phyloP scores from a whole-genome alignment of 2,113 vertebrate genomes.

The Oreotrochilus melanogaster region DNA sequence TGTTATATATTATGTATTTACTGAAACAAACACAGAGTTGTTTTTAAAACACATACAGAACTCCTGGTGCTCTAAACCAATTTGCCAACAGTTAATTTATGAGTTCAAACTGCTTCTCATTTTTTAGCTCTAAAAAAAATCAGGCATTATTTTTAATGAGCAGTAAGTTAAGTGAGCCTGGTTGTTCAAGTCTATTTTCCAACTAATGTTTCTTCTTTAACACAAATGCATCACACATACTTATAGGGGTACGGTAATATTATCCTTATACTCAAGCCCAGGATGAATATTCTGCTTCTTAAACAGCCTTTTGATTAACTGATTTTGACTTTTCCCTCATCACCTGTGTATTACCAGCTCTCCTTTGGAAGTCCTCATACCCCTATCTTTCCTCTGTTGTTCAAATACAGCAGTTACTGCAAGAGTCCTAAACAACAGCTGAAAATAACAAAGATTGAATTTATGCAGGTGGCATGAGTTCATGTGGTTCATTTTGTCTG shows the following conservation, averaged over 20 bases:
- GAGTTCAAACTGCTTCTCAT: background rate
- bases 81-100: background rate
- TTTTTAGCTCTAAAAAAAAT: background rate
- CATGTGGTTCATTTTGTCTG: background rate
- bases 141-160: background rate
- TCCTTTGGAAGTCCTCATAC: background rate
- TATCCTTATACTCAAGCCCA: background rate
- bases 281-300: background rate
- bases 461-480: background rate
- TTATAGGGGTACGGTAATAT: background rate
- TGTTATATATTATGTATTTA: background rate
- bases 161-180: background rate
- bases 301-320: background rate
- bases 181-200: background rate
- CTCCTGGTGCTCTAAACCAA: accelerated
- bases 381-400: background rate
- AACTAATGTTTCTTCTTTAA: background rate
- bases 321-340: background rate
- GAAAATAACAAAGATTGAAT: background rate
- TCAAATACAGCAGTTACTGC: background rate
- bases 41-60: background rate
- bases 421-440: background rate
- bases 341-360: accelerated
- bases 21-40: background rate
- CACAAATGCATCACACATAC: background rate